Conservation (phyloP, 2,888 invertebrate species). For the Zaprionus bogoriensis region DNA sequence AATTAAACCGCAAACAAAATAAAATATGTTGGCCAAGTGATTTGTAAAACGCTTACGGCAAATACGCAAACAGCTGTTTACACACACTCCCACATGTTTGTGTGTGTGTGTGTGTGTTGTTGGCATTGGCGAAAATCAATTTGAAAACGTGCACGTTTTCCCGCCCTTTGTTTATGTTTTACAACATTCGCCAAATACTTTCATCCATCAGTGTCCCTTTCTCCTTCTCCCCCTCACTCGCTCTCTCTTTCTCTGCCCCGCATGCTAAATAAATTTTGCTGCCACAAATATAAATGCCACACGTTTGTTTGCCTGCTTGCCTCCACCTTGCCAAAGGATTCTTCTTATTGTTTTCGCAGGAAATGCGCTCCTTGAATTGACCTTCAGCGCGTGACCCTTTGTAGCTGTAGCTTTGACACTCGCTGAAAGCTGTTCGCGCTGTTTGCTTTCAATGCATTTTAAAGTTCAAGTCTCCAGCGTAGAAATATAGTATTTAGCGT, state of each 20-base stretch:
- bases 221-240: not conserved
- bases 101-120: conserved; percentile 10
- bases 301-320: conserved; percentile 70
- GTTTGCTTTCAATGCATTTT: conserved; percentile 71
- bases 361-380: conserved; percentile 12
- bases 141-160: conserved; percentile 48
- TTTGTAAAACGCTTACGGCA: conserved; percentile 48
- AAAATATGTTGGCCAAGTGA: conserved; percentile 54
- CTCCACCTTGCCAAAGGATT: conserved; percentile 51
- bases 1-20: conserved; percentile 76
- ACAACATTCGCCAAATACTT: conserved; percentile 43
- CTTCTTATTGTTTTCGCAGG: conserved; percentile 14
- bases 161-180: conserved; percentile 39
- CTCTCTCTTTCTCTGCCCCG: conserved; percentile 18
- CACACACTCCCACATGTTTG: not conserved
- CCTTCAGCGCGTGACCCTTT: not conserved
- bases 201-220: conserved; percentile 2
- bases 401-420: conserved; percentile 1
- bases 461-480: conserved; percentile 49
- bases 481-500: conserved; percentile 3
- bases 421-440: conserved; percentile 21
- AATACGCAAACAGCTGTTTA: conserved; percentile 39
- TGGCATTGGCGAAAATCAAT: conserved; percentile 60
- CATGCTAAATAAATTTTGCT: conserved; percentile 70
- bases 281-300: conserved; percentile 76